Evolutionary conservation across 2,797 vertebrate species (phyloP), one percentile per base, ranked within the genome.

Genomic region (Champsocephalus gunnari): DNA sequence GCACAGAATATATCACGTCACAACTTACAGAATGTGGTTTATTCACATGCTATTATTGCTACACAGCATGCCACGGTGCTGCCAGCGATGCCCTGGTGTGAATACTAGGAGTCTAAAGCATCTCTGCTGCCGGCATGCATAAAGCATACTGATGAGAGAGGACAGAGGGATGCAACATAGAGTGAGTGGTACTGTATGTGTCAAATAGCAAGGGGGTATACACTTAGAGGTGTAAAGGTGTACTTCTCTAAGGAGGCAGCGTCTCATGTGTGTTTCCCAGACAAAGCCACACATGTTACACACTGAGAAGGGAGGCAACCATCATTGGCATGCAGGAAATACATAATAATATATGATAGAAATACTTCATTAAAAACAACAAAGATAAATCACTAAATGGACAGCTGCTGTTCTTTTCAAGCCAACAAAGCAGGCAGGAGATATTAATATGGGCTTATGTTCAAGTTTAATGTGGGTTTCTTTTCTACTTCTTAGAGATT

Each of bases 281-380:
- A 70, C 72, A 67, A 73, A 75, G 66, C 58, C 63, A 66, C 73
- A 80, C 68, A 48, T 78, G 74, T 81, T 53, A 81, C 58, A 73
- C 48, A 50, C 77, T 71, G 66, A 64, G 54, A 56, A 34, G 55
- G 34, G 57, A 47, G 19, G 61, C 14, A 28, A 61, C 73, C 47
- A 51, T 62, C 66, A 51, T 1, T 11, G 51, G 72, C 58, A 63
- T n/a, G 74, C 43, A 56, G 34, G 60, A 80, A 80, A 73, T 55
- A 70, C 43, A 63, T 38, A 9, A 38, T 38, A 38, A 38, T 38
- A 9, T 7, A 38, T 9, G 53, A 67, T 71, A 67, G 48, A 80
- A 76, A 83, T 71, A 57, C 77, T 87, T 81, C 41, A 86, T 78
- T 79, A 17, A 86, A 88, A 68, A 84, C 63, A 77, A 73, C 64